Base-by-base conservation (phyloP, 2,113 vertebrate genomes). In the Poicephalus gulielmi region DNA sequence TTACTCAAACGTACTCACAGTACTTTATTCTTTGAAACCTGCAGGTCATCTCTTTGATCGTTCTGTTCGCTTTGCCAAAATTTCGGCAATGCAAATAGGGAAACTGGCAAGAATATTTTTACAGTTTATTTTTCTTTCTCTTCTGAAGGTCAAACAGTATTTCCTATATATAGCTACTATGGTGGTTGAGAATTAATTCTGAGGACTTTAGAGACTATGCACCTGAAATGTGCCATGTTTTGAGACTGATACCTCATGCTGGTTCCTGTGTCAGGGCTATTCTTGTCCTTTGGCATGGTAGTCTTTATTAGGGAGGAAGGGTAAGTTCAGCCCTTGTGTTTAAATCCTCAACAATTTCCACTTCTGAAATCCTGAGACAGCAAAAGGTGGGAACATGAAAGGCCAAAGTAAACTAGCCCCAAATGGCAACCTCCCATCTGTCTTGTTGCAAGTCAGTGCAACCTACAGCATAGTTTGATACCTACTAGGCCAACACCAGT, bases 81-180 rank as follows among this genome's bases (percentile, higher is more conserved):
- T 57, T 90, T 87, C 28, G 89, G 70, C 44, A 83, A 18, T 73
- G 52, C 67, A 85, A 79, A 66, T 19, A 94, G 53, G 74, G 44
- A 77, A 93, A 85, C 49, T 90, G 49, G 43, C 39, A 59, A 81
- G 39, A 83, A 24, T 80, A 70, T 70, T 89, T 90, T 77, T 80
- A n/a, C 8, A 13, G 28, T 93, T 94, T 85, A 83, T 74, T 94
- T 73, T 90, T 83, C 63, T 93, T 95, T 83, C 63, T 68, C 10
- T 52, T 93, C 50, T 85, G 46, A 79, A 68, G 44, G 28, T 91
- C 57, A 93, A 70, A 39, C 0, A 0, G 11, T 66, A n/a, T 90
- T 93, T 94, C 46, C 41, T 83, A 53, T 93, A 70, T 80, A 75
- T 86, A 92, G 57, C 19, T 88, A 10, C 37, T 83, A 13, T 2